Conservation (phyloP, 2,888 invertebrate species). For the Diaprepes abbreviatus region DNA sequence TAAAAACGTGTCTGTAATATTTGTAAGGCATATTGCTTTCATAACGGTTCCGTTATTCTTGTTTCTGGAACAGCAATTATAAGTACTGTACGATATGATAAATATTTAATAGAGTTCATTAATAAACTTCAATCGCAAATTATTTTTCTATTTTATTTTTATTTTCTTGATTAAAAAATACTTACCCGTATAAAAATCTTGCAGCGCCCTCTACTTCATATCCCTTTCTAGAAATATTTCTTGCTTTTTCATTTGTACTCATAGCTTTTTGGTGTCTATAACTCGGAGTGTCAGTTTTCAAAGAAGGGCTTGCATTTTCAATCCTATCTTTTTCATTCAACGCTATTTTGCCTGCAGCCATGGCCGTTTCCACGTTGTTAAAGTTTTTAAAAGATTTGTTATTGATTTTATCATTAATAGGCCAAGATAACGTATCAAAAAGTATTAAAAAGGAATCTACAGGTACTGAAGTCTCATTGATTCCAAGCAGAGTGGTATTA, state of each 20-base stretch:
- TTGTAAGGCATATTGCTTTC: slow-evolving; percentile 31
- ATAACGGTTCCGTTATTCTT: slow-evolving; percentile 17
- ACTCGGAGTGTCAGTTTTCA: slow-evolving; percentile 74
- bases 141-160: too few species aligned
- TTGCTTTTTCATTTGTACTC: slow-evolving; percentile 74
- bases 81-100: background rate
- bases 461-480: slow-evolving; percentile 23
- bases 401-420: slow-evolving; percentile 50
- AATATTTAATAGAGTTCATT: too few species aligned
- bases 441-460: slow-evolving; percentile 48
- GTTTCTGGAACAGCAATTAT: slow-evolving; percentile 34
- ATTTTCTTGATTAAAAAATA: slow-evolving; percentile 42
- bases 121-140: too few species aligned
- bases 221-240: slow-evolving; percentile 76
- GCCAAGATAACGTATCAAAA: slow-evolving; percentile 51
- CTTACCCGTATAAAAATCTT: slow-evolving; percentile 60
- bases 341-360: slow-evolving; percentile 70
- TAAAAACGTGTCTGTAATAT: slow-evolving; percentile 31
- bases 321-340: slow-evolving; percentile 71
- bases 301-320: slow-evolving; percentile 70
- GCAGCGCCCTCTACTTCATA: slow-evolving; percentile 80
- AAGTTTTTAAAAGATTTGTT: slow-evolving; percentile 32
- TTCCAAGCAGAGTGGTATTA: slow-evolving; percentile 29
- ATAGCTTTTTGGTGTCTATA: slow-evolving; percentile 80
- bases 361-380: slow-evolving; percentile 42